A percentile compares a stretch with the other conserved stretches of the same genome.
Evolutionary conservation across 1,140 invertebrate species (phyloP).

Genomic region (Penaeus japonicus): DNA sequence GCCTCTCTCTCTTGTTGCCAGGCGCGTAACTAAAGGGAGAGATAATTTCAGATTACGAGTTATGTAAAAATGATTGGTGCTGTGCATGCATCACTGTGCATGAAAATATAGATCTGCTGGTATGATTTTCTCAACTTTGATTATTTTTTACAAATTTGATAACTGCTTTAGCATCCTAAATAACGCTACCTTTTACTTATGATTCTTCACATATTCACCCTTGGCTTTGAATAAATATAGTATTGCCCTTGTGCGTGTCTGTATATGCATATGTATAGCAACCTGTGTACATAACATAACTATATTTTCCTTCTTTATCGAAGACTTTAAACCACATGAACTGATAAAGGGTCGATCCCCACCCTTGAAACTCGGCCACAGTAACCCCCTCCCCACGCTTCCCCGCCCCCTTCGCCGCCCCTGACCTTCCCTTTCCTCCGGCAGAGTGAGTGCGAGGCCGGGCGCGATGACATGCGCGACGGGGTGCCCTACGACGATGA

Average conservation of each 20-base stretch:
- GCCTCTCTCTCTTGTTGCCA: no score
- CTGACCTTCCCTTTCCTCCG: neutral
- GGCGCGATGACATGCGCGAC: neutral
- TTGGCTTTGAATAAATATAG: neutral
- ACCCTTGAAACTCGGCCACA: no score
- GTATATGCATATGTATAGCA: neutral
- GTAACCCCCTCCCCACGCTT: neutral
- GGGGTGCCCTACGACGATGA: conserved; percentile 22
- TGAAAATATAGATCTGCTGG: conserved; percentile 17
- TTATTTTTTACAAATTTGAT: neutral
- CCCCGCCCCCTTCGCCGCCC: no score
- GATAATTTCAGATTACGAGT: no score
- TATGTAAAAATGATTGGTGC: no score
- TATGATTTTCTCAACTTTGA: neutral
- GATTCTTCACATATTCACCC: no score
- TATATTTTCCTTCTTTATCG: no score
- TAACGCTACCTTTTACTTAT: neutral
- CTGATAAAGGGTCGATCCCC: no score
- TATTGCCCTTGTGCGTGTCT: neutral
- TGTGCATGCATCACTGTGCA: conserved; percentile 13
- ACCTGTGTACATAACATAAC: neutral
- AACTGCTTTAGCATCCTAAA: neutral
- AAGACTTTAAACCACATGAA: no score
- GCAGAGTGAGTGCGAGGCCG: conserved; percentile 43
- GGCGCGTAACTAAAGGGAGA: no score